These are phyloP conservation scores for Silurus lanzhouensis DNA, from an alignment of 2,797 vertebrate species.

Conservation along the genomic window DNA sequence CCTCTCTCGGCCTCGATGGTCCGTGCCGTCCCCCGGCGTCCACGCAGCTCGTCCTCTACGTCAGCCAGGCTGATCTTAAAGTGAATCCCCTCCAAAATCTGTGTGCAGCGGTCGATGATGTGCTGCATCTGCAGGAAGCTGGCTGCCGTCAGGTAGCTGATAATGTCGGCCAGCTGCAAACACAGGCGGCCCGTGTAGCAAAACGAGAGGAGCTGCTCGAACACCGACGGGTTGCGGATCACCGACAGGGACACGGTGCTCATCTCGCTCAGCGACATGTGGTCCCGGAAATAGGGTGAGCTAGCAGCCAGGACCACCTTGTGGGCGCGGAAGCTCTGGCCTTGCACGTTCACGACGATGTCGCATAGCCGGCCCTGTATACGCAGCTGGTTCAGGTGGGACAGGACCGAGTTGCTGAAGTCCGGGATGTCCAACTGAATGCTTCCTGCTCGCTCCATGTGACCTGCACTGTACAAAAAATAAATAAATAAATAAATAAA, in stretches of 20 bases:
- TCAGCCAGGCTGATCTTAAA: constrained; percentile 93
- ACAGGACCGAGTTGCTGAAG: constrained; percentile 97
- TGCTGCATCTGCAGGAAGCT: constrained; percentile 99
- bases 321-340: constrained; percentile 94
- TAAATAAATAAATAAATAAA: neutral
- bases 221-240: constrained; percentile 93
- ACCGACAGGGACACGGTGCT: constrained; percentile 95
- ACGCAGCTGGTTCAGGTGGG: constrained; percentile 93
- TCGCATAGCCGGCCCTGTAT: constrained; percentile 96
- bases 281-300: constrained; percentile 97
- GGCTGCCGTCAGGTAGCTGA: constrained; percentile 95
- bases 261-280: constrained; percentile 99
- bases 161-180: constrained; percentile 94
- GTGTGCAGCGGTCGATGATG: constrained; percentile 97
- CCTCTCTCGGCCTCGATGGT: constrained; percentile 75
- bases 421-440: constrained; percentile 96
- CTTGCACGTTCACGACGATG: constrained; percentile 96
- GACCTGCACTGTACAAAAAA: constrained; percentile 39
- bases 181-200: constrained; percentile 95
- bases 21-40: constrained; percentile 74
- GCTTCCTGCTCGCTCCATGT: constrained; percentile 94
- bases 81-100: constrained; percentile 95
- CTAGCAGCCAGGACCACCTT: constrained; percentile 97
- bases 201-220: constrained; percentile 95
- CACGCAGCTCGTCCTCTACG: constrained; percentile 82